phyloP scores from a whole-genome alignment of 2,888 invertebrate genomes.

The Patella ulyssiponensis region DNA sequence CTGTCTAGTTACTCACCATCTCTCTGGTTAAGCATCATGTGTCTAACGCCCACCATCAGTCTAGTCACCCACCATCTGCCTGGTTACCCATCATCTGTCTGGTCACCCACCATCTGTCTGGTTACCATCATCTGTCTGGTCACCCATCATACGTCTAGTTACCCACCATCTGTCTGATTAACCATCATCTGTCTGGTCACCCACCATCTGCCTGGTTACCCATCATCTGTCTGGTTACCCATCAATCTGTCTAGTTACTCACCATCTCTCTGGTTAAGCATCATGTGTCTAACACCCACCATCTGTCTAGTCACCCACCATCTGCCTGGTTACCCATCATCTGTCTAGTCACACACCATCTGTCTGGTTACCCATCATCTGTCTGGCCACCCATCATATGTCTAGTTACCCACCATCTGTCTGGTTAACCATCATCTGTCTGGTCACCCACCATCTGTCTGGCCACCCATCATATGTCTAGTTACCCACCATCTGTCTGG shows the following conservation, averaged over 20 bases:
- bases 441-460: not conserved
- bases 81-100: not conserved
- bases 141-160: not conserved
- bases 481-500: not conserved
- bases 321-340: not conserved
- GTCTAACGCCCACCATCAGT: not conserved
- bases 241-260: not conserved
- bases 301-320: not conserved
- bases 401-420: not conserved
- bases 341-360: not conserved
- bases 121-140: not conserved
- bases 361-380: not conserved
- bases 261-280: not conserved
- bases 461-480: not conserved
- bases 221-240: not conserved
- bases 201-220: not conserved
- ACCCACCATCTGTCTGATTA: not conserved
- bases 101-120: not conserved
- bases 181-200: not conserved
- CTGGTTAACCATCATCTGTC: not conserved
- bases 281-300: too few species aligned
- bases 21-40: too few species aligned
- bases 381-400: not conserved
- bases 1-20: too few species aligned
- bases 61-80: not conserved